phyloP scores from a whole-genome alignment of 2,888 invertebrate species.

The Sisyra nigra region DNA sequence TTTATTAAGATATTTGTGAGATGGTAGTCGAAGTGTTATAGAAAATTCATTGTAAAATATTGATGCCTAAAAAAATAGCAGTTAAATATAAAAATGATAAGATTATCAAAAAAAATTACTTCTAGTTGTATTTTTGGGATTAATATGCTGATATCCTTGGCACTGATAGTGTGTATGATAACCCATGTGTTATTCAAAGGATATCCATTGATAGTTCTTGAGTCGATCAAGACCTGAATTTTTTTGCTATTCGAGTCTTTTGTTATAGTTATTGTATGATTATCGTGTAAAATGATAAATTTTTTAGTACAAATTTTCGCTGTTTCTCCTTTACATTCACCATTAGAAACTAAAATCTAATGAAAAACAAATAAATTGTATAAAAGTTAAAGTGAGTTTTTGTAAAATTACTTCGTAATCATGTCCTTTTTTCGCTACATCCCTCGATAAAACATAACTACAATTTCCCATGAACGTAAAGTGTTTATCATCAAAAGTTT shows the following conservation, averaged over 20 bases:
- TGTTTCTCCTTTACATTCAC: slow-evolving; percentile 40
- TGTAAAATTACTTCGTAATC: slow-evolving; percentile 29
- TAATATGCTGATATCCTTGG: slow-evolving; percentile 43
- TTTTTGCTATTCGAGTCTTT: slow-evolving; percentile 17
- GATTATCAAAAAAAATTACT: slow-evolving; percentile 24
- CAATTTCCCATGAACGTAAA: slow-evolving; percentile 73
- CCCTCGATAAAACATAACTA: slow-evolving; percentile 62
- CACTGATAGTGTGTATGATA: slow-evolving; percentile 32
- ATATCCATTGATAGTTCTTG: slow-evolving; percentile 24
- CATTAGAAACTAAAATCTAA: slow-evolving; percentile 54
- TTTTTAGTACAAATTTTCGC: slow-evolving; percentile 47
- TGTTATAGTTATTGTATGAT: slow-evolving; percentile 35
- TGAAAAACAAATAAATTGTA: no score
- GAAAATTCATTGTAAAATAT: slow-evolving; percentile 30
- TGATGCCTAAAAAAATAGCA: slow-evolving; percentile 20
- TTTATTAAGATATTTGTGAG: slow-evolving; percentile 50
- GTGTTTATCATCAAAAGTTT: slow-evolving; percentile 66
- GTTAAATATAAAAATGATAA: slow-evolving; percentile 4
- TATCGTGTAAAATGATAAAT: slow-evolving; percentile 48
- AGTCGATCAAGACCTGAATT: slow-evolving; percentile 31
- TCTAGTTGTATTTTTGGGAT: slow-evolving; percentile 58
- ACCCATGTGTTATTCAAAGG: slow-evolving; percentile 48
- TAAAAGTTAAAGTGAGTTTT: not conserved
- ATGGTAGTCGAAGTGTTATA: slow-evolving; percentile 46
- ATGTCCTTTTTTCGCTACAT: slow-evolving; percentile 33